phyloP scores from a whole-genome alignment of 2,888 invertebrate genomes.

The Clunio marinus region DNA sequence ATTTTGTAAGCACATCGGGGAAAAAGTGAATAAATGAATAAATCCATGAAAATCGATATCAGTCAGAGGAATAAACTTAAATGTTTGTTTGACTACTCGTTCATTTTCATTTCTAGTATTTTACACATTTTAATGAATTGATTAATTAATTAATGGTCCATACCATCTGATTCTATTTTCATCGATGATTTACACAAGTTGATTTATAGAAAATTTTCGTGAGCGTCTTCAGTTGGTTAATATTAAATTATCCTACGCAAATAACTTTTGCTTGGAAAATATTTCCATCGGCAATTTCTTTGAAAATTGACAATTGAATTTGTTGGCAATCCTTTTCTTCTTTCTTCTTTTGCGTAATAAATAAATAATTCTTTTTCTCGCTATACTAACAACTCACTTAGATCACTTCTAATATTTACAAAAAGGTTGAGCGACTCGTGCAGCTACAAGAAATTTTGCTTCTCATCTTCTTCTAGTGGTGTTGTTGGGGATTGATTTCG shows the following conservation, averaged over 20 bases:
- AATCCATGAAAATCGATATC: too few relatives aligned
- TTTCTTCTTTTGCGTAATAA: neutral
- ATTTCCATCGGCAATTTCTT: neutral
- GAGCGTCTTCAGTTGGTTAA: neutral
- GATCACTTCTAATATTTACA: conserved; percentile 33
- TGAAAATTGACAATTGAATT: too few relatives aligned
- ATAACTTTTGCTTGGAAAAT: too few relatives aligned
- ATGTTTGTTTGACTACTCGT: neutral
- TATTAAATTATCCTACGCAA: too few relatives aligned
- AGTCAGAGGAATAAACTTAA: neutral
- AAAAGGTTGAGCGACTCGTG: conserved; percentile 2
- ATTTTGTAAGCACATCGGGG: too few relatives aligned
- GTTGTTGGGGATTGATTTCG: conserved; percentile 21
- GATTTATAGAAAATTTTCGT: neutral
- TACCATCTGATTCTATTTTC: neutral
- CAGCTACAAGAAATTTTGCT: conserved; percentile 29
- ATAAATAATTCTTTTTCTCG: neutral
- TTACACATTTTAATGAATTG: neutral
- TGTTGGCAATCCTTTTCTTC: neutral
- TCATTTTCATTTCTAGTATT: too few relatives aligned
- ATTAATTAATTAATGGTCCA: neutral
- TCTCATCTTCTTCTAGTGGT: conserved; percentile 5
- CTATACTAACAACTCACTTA: conserved; percentile 29
- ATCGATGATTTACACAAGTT: conserved; percentile 7
- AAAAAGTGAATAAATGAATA: too few relatives aligned